Conservation (phyloP, 2,113 vertebrate genomes). For the Carassius carassius region DNA sequence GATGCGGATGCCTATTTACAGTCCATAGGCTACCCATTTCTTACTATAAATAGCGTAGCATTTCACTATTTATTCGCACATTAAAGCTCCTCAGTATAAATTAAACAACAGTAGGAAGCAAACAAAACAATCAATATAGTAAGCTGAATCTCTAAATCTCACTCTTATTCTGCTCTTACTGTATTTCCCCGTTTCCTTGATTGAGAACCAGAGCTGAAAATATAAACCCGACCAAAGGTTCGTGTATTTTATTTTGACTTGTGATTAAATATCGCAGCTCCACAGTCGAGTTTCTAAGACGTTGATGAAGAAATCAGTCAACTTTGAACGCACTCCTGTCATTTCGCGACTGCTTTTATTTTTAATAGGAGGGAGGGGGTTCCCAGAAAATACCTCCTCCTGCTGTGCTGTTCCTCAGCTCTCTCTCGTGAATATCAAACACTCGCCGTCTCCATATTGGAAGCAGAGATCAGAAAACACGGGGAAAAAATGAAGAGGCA, state of each 20-base stretch:
- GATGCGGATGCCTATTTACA: not conserved
- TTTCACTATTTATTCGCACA: not conserved
- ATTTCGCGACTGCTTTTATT: constrained; percentile 51
- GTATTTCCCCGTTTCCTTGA: not conserved
- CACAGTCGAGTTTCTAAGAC: not conserved
- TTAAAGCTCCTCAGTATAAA: not conserved
- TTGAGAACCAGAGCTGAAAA: not conserved
- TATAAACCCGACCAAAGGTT: not conserved
- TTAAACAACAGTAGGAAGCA: not conserved
- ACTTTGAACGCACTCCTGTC: not conserved
- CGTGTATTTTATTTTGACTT: not conserved
- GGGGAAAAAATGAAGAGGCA: constrained; percentile 30
- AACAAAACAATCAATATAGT: not conserved
- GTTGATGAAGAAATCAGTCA: not conserved
- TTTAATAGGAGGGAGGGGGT: constrained; percentile 59
- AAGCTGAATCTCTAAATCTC: not conserved
- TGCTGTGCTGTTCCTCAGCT: constrained; percentile 57
- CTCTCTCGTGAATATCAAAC: constrained; percentile 69
- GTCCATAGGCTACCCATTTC: not conserved
- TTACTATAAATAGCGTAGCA: not conserved
- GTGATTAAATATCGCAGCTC: not conserved
- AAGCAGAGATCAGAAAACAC: constrained; percentile 60
- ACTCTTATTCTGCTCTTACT: no score
- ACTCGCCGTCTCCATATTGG: constrained; percentile 79
- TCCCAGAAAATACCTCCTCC: constrained; percentile 68